A percentile compares a stretch with the other conserved stretches of the same genome.
Conservation (phyloP, 2,888 invertebrate genomes). For the Xylocampa areola region DNA sequence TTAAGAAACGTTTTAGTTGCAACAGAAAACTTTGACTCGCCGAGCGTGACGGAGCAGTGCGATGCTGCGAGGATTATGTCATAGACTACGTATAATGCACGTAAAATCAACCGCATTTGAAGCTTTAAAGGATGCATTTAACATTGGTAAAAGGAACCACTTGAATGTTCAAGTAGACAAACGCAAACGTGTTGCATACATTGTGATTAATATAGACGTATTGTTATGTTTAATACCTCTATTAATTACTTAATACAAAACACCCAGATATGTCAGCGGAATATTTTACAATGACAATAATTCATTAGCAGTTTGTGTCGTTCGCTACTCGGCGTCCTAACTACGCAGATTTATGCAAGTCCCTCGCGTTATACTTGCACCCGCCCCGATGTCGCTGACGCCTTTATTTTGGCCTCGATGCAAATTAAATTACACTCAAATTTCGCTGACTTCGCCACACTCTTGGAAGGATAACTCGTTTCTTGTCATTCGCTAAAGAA, state of each 20-base stretch:
- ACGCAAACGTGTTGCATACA: conserved; percentile 9
- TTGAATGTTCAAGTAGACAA: conserved; percentile 25
- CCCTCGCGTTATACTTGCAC: conserved; percentile 64
- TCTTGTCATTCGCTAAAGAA: conserved; percentile 66
- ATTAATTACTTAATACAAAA: conserved; percentile 22
- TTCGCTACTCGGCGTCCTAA: conserved; percentile 41
- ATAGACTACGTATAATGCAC: conserved; percentile 56
- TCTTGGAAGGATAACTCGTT: conserved; percentile 75
- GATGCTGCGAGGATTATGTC: conserved; percentile 68
- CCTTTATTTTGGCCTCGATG: conserved; percentile 79
- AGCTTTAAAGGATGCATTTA: conserved; percentile 47
- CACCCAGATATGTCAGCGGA: conserved; percentile 23
- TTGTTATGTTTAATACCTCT: conserved; percentile 42
- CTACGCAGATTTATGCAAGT: conserved; percentile 66
- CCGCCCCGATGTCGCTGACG: conserved; percentile 68
- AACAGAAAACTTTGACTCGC: conserved; percentile 79
- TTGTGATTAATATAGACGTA: conserved; percentile 26
- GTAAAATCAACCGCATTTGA: conserved; percentile 57
- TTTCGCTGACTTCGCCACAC: conserved; percentile 80
- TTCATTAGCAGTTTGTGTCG: conserved; percentile 58
- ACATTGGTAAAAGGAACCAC: conserved; percentile 25
- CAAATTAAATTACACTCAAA: conserved; percentile 85
- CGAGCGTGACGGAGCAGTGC: conserved; percentile 73
- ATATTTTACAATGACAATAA: conserved; percentile 52
- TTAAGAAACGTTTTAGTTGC: conserved; percentile 81